phyloP scores from a whole-genome alignment of 2,113 vertebrate species.

The Acinonyx jubatus region DNA sequence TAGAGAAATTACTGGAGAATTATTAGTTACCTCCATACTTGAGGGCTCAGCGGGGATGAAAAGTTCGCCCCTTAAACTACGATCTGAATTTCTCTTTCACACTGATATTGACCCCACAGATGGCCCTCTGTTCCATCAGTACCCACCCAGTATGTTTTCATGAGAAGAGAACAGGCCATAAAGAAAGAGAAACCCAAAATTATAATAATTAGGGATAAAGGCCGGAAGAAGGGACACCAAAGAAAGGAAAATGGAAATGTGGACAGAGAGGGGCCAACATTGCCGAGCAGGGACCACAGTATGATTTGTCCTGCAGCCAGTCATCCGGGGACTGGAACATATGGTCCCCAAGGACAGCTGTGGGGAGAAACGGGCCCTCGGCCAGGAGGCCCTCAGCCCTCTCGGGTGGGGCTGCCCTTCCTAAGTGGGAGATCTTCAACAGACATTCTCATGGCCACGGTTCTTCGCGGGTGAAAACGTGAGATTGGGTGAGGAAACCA shows the following conservation, averaged over 20 bases:
- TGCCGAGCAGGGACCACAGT: neutral
- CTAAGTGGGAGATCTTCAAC: neutral
- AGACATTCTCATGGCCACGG: rapidly evolving
- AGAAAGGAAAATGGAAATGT: neutral
- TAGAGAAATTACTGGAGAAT: neutral
- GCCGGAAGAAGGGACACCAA: neutral
- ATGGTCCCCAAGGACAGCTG: neutral
- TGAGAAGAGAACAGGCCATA: neutral
- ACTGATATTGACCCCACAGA: neutral
- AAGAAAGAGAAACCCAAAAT: neutral
- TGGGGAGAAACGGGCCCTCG: neutral
- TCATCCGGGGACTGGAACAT: neutral
- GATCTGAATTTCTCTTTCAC: neutral
- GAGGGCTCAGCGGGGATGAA: neutral
- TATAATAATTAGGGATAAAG: neutral
- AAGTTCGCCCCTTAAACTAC: neutral
- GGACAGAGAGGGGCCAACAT: neutral
- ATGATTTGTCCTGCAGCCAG: too few species aligned
- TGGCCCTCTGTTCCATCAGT: neutral
- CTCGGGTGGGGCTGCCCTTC: neutral
- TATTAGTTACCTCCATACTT: neutral
- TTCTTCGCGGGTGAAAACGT: neutral
- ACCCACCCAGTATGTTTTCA: neutral
- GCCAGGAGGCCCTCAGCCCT: neutral
- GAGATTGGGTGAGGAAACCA: neutral